Evolutionary conservation across 2,888 invertebrate species (phyloP), one percentile per base, ranked within the genome.

Genomic region (Thereva nobilitata): DNA sequence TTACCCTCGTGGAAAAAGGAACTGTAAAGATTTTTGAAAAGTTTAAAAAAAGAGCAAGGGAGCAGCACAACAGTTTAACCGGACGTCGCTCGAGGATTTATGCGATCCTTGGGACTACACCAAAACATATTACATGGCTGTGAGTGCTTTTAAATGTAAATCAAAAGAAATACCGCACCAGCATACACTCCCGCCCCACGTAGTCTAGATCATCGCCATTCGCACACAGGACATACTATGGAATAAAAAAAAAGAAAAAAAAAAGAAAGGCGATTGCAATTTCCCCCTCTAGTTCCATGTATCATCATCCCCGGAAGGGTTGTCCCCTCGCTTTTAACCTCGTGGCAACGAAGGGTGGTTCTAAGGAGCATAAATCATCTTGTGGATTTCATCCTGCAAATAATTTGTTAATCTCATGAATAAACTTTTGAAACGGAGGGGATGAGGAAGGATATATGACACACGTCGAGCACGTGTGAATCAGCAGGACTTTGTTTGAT

Each of bases 361-460:
- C 59, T 38, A 45, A 23, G 38, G 47, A 40, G 53, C 52, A 63
- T 52, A 52, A 63, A 63, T 63, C 42, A 52, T 52, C 41, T 52
- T 52, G 42, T 42, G 52, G 52, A 53, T 50, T 42, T 63, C 42
- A 35, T 50, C 52, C 53, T 53, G 63, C 41, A 52, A 63, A 63
- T 63, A 63, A 63, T 63, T 63, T 63, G 63, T 63, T 63, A 63
- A 63, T 63, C 63, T 53, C 52, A 63, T 63, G 63, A 63, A 63
- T 63, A 63, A 52, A 53, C 52, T 63, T 63, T 53, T 9, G 5
- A 23, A 23, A 23, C 23, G 23, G 23, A 23, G 23, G 23, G 23
- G 23, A 2, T 23, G 23, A 23, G 23, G 23, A 23, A 9, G 44
- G 52, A 40, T 34, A 63, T 44, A 42, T 63, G 63, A 63, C 63